Evolutionary conservation across 2,113 vertebrate species (phyloP), one percentile per base, ranked within the genome.

Genomic region (Grus americana): DNA sequence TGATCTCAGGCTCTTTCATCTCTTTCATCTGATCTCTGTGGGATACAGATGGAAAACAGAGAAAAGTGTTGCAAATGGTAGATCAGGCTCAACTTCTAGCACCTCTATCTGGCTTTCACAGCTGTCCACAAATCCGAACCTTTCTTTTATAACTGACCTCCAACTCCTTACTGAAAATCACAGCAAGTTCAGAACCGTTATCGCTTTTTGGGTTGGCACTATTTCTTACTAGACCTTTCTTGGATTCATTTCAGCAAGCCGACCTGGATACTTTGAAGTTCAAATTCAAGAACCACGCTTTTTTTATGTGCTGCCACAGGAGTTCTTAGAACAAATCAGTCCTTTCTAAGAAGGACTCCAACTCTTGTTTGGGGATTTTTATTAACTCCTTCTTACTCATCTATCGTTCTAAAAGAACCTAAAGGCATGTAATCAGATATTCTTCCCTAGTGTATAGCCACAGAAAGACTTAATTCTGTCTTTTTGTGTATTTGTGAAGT

Each of bases 91-190:
- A 84, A 67, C 26, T 81, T 93, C 50, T 20, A 63, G 50, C 65
- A 74, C 18, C n/a, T 24, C 76, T 92, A 57, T 96, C 86, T 95
- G 76, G 55, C 72, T 95, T 89, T 81, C 89, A 80, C 91, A 96
- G 80, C 65, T 57, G 73, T 38, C 84, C 17, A 1, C 49, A 92
- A 58, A 23, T 49, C 81, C 88, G 54, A 94, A 90, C 78, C 36
- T 73, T 87, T 94, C 78, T 91, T 96, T 94, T 62, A 32, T 85
- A 93, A 82, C 46, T 90, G 84, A 94, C 93, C 81, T 95, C 66
- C 90, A 85, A 20, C 40, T 81, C 27, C 24, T 29, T 34, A n/a
- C 66, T 79, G 81, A 76, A 95, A 87, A 94, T 72, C 92, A 90
- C 49, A 92, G 93, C 52, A 58, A 93, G 78, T 65, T 87, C 84